These are phyloP conservation scores for Pimpla rufipes DNA, from an alignment of 2,888 invertebrate species.

Conservation along the genomic window DNA sequence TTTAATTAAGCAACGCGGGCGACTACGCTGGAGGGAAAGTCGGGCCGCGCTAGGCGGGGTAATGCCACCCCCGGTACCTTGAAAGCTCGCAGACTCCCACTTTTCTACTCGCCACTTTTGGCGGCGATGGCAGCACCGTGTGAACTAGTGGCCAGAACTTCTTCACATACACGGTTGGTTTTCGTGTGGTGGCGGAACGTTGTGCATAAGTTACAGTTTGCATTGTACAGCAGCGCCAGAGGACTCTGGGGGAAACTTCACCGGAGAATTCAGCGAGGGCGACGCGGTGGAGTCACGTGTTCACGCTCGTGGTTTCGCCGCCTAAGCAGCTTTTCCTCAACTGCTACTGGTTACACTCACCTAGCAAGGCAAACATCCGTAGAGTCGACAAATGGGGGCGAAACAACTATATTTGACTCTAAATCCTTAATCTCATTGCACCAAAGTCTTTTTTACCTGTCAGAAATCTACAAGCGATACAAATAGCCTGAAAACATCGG, in stretches of 20 bases:
- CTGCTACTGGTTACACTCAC: constrained; percentile 53
- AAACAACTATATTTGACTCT: background rate
- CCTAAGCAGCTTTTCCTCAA: constrained; percentile 77
- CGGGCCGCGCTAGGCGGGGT: constrained; percentile 6
- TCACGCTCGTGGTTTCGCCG: constrained; percentile 67
- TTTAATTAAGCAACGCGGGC: constrained; percentile 72
- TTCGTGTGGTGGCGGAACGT: constrained; percentile 26
- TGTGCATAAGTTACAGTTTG: constrained; percentile 78
- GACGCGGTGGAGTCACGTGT: constrained; percentile 66
- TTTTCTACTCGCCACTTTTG: constrained; percentile 33
- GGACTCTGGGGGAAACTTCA: constrained; percentile 75
- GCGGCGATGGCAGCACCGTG: constrained; percentile 14
- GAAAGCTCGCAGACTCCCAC: constrained; percentile 16
- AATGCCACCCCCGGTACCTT: constrained; percentile 20
- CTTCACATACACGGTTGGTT: constrained; percentile 9
- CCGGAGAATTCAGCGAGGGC: constrained; percentile 63
- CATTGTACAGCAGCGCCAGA: constrained; percentile 73
- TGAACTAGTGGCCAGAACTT: background rate
- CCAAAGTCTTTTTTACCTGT: background rate
- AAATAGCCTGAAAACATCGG: background rate
- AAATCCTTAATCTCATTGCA: background rate
- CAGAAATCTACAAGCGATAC: background rate
- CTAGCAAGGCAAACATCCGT: background rate
- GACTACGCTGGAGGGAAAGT: constrained; percentile 46
- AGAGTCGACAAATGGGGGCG: background rate